A percentile compares a stretch with the other conserved stretches of the same genome.
These are phyloP conservation scores for Archocentrus centrarchus DNA, from an alignment of 2,113 vertebrate species.

Conservation along the genomic window DNA sequence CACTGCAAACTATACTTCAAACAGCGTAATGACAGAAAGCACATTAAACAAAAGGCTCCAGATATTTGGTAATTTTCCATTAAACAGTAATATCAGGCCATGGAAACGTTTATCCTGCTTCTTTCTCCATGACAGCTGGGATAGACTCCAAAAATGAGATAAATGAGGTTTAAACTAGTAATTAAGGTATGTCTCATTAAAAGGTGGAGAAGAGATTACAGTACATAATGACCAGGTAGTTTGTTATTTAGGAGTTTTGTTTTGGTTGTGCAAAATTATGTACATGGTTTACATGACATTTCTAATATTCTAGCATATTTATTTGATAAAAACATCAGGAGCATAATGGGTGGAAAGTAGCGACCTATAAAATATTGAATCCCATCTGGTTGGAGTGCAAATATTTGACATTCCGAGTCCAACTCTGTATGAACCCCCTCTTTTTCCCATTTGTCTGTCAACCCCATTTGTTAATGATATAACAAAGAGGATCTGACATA, in stretches of 20 bases:
- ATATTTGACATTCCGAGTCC: slow-evolving; percentile 22
- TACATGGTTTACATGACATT: background rate
- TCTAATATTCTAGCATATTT: background rate
- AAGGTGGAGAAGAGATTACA: background rate
- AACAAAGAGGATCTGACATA: slow-evolving; percentile 51
- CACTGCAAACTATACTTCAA: background rate
- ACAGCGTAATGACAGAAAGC: background rate
- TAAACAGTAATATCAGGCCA: background rate
- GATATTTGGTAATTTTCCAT: background rate
- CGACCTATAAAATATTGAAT: slow-evolving; percentile 32
- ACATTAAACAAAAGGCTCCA: background rate
- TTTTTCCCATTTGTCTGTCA: slow-evolving; percentile 27
- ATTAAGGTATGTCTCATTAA: background rate
- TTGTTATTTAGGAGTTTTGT: background rate
- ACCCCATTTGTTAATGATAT: slow-evolving; percentile 40
- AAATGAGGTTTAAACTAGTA: background rate
- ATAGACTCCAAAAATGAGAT: background rate
- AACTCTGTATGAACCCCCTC: background rate
- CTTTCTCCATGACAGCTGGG: background rate
- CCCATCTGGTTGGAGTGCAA: slow-evolving; percentile 25
- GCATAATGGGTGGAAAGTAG: slow-evolving; percentile 21
- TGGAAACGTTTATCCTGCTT: background rate
- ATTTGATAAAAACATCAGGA: slow-evolving; percentile 15
- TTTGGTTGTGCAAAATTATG: background rate
- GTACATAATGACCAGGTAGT: background rate